Evolutionary conservation across 1,140 invertebrate species (phyloP).

Genomic region (Battus philenor): DNA sequence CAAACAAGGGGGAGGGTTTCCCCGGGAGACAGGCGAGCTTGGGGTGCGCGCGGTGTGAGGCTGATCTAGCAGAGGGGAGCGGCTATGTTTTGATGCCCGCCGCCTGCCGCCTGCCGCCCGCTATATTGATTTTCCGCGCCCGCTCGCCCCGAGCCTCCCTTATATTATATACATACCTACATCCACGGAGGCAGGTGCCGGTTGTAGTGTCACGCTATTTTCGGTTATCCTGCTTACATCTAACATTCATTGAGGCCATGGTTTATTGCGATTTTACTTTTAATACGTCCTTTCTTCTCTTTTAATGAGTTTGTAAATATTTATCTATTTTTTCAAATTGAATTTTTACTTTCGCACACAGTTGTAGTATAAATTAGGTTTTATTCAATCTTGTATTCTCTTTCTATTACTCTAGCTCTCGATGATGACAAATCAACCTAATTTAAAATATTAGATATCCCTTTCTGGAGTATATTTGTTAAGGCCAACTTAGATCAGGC

Average conservation of each 20-base stretch:
- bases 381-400: too few species aligned
- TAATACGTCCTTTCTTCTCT: too few species aligned
- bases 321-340: too few species aligned
- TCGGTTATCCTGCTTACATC: constrained; percentile 52
- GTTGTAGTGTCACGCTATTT: constrained; percentile 61
- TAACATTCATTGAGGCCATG: constrained; percentile 43
- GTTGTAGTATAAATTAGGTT: too few species aligned
- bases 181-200: constrained; percentile 60
- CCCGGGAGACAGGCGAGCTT: constrained; percentile 54
- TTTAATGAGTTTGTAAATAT: too few species aligned
- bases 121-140: constrained; percentile 70
- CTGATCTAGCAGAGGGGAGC: constrained; percentile 23
- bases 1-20: constrained; percentile 69
- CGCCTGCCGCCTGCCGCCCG: constrained; percentile 50
- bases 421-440: too few species aligned
- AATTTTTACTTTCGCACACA: too few species aligned
- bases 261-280: constrained; percentile 51
- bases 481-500: too few species aligned
- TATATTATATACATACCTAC: constrained; percentile 69
- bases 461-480: too few species aligned
- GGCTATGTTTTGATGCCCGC: constrained; percentile 70
- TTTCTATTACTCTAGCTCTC: too few species aligned
- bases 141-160: constrained; percentile 42
- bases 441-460: too few species aligned
- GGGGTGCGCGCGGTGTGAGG: constrained; percentile 21